Evolutionary conservation across 2,113 vertebrate species (phyloP).

Genomic region (Cranoglanis bouderius): DNA sequence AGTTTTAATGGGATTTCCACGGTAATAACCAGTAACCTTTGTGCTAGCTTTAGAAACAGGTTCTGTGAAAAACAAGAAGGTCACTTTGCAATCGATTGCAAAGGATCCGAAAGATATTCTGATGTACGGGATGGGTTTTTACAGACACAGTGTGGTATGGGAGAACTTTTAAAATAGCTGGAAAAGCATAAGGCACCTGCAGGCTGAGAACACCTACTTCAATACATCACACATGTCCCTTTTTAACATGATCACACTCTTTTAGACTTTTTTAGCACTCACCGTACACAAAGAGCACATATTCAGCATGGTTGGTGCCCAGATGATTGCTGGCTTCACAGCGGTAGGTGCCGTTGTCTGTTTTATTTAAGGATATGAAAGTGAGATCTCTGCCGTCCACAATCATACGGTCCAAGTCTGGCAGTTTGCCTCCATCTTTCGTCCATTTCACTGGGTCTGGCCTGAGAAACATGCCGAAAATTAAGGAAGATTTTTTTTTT

Average conservation of each 20-base stretch:
- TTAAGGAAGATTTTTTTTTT: background rate
- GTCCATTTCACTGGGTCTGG: constrained; percentile 97
- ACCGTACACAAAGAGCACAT: constrained; percentile 96
- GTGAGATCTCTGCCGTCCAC: constrained; percentile 92
- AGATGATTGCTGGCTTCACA: constrained; percentile 96
- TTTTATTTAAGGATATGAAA: constrained; percentile 96
- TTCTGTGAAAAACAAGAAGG: background rate
- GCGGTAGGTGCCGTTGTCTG: constrained; percentile 97
- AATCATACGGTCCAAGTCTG: constrained; percentile 92
- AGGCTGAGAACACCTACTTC: constrained; percentile 11
- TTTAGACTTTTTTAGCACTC: constrained; percentile 67
- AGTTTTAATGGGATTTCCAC: constrained; percentile 26
- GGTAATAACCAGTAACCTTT: constrained; percentile 4
- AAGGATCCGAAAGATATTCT: constrained; percentile 21
- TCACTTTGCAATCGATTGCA: constrained; percentile 12
- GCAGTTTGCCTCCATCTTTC: constrained; percentile 92
- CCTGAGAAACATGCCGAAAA: constrained; percentile 65
- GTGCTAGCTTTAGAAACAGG: background rate
- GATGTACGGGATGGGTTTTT: background rate
- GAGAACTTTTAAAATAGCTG: background rate
- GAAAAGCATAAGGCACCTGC: background rate
- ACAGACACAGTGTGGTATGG: background rate
- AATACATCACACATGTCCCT: background rate
- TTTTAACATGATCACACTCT: constrained; percentile 17
- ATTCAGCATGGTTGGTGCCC: constrained; percentile 91